phyloP scores from a whole-genome alignment of 2,797 vertebrate species.

The Hozukius guyotensis region DNA sequence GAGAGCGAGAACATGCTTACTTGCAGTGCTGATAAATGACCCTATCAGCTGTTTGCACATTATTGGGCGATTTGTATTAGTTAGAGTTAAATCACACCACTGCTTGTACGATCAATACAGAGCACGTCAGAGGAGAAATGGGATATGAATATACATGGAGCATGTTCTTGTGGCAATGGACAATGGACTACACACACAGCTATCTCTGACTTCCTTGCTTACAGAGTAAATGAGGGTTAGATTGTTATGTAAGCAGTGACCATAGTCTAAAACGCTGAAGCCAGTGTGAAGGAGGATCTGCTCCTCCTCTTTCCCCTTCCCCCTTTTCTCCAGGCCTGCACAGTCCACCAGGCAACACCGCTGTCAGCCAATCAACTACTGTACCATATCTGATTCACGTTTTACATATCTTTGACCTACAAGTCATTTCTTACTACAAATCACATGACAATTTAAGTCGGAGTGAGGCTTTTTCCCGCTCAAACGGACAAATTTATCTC shows the following conservation, averaged over 20 bases:
- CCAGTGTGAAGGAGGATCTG: constrained; percentile 26
- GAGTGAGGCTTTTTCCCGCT: background rate
- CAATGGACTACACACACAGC: background rate
- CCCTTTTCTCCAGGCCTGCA: constrained; percentile 42
- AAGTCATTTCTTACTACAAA: background rate
- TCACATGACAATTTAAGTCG: background rate
- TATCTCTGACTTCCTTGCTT: background rate
- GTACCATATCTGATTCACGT: constrained; percentile 15
- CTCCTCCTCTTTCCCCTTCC: constrained; percentile 33
- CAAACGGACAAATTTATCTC: background rate
- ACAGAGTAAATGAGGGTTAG: constrained; percentile 45
- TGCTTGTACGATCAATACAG: constrained; percentile 52
- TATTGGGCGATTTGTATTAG: constrained; percentile 62
- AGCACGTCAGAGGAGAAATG: constrained; percentile 29
- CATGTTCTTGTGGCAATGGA: background rate
- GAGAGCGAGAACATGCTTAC: constrained; percentile 18
- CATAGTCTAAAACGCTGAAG: constrained; percentile 35
- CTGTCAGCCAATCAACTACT: constrained; percentile 28
- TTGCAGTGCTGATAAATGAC: constrained; percentile 52
- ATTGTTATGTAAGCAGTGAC: constrained; percentile 65
- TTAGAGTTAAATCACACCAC: constrained; percentile 53
- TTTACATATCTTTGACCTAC: constrained; percentile 1
- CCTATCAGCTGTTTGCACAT: constrained; percentile 49
- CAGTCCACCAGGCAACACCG: constrained; percentile 35
- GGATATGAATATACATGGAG: constrained; percentile 11